Percentiles rank a stretch among this genome's conserved stretches.
phyloP scores from a whole-genome alignment of 2,797 vertebrate genomes.

The Crypturellus tataupa region DNA sequence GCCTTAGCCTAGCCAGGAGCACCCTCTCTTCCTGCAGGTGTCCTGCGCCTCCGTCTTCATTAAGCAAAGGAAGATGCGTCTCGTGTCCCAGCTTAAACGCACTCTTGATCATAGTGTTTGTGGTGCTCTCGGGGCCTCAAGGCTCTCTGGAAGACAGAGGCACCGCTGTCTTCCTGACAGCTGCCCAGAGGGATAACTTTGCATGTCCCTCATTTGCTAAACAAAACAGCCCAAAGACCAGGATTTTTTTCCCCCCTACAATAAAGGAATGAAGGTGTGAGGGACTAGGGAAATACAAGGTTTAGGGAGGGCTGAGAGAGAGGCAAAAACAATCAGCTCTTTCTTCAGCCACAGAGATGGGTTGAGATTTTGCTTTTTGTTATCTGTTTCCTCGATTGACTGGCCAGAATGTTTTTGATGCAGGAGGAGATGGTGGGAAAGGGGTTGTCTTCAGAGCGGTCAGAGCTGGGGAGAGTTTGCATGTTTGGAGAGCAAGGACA shows the following conservation, averaged over 20 bases:
- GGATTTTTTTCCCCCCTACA: constrained; percentile 47
- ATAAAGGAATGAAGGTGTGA: constrained; percentile 43
- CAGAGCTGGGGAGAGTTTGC: constrained; percentile 1
- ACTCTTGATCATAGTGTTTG: neutral
- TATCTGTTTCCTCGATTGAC: constrained; percentile 28
- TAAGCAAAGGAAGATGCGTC: neutral
- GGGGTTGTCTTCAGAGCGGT: neutral
- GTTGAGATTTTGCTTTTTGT: constrained; percentile 47
- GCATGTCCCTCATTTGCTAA: constrained; percentile 92
- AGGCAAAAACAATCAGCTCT: constrained; percentile 36
- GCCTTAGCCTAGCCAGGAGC: neutral
- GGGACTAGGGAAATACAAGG: neutral
- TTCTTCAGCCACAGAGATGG: constrained; percentile 57
- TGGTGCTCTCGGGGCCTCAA: constrained; percentile 11
- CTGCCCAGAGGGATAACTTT: constrained; percentile 78
- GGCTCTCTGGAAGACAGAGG: constrained; percentile 36
- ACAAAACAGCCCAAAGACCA: constrained; percentile 84
- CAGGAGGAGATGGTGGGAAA: neutral
- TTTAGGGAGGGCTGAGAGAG: neutral
- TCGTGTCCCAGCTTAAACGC: neutral
- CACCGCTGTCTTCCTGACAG: neutral
- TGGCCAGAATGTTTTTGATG: neutral
- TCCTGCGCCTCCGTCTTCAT: neutral
- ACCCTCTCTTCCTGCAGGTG: neutral
- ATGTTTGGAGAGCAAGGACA: neutral